Conservation (phyloP, 2,113 vertebrate genomes). For the Cariama cristata region DNA sequence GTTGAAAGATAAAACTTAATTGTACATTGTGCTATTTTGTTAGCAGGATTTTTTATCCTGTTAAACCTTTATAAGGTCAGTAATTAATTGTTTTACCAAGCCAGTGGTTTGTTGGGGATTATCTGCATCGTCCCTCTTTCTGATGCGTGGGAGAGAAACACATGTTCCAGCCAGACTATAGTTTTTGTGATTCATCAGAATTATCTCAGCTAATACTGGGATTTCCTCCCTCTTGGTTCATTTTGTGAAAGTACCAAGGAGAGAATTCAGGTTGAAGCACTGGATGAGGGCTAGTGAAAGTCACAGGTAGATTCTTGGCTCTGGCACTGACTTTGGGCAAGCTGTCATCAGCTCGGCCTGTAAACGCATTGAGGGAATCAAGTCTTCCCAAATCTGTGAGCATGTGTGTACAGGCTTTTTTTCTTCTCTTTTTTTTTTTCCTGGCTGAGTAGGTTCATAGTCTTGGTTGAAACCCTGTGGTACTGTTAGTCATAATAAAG, state of each 20-base stretch:
- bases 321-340: background rate
- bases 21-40: background rate
- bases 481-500: slow-evolving; percentile 31
- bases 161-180: background rate
- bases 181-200: background rate
- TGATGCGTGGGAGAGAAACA: background rate
- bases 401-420: background rate
- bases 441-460: background rate
- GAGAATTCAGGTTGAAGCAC: background rate
- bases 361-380: background rate
- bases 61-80: slow-evolving; percentile 22
- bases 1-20: background rate
- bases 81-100: slow-evolving; percentile 43
- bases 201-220: background rate
- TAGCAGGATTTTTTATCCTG: background rate
- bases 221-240: background rate
- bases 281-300: background rate
- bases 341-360: background rate
- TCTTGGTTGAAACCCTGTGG: background rate
- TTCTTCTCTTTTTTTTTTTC: background rate
- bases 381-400: background rate
- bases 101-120: background rate
- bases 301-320: background rate
- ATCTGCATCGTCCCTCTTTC: background rate
- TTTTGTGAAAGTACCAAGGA: background rate